Evolutionary conservation across 2,113 vertebrate species (phyloP), one percentile per base, ranked within the genome.

Genomic region (Hiodon alosoides): DNA sequence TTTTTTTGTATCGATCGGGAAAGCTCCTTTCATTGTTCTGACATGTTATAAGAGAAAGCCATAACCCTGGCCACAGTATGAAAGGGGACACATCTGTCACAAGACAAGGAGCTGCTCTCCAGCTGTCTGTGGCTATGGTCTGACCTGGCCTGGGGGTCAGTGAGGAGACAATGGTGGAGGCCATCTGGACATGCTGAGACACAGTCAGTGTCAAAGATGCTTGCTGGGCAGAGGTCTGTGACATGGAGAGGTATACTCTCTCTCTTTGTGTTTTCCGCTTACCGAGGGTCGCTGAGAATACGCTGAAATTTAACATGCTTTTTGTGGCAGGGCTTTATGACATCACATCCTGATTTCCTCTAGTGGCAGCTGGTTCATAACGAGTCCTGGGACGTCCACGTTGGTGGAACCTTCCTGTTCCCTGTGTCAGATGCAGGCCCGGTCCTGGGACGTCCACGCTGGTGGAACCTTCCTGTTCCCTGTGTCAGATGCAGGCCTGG

Each of bases 261-360:
- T 9, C 9, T 60, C 31, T 57, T 54, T n/a, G 53, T 52, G n/a
- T 11, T 47, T 11, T 9, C 54, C 55, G 13, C 11, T 48, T 57
- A 60, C 17, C 47, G 57, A 50, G 46, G 17, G 31, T 52, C 11
- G 55, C 60, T 46, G 3, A 14, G 58, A 11, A 14, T 9, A 14
- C 14, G 9, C 9, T 9, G 58, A 4, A 9, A 9, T 31, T 48
- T 60, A 31, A 17, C 46, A 48, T 60, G 13, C 54, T 60, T 13
- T 60, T 64, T 58, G 72, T 67, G 62, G 52, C 9, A 57, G 13
- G 66, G 52, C 17, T 74, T 67, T 67, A 67, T 74, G 73, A 10
- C 62, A 48, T 54, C 17, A 10, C 51, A 2, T 60, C 13, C 10
- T 60, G 57, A 6, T 61, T 3, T 65, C 13, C 72, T 55, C 13